Evolutionary conservation across 2,113 vertebrate genomes (phyloP).

Genomic region (Nannospalax galili): DNA sequence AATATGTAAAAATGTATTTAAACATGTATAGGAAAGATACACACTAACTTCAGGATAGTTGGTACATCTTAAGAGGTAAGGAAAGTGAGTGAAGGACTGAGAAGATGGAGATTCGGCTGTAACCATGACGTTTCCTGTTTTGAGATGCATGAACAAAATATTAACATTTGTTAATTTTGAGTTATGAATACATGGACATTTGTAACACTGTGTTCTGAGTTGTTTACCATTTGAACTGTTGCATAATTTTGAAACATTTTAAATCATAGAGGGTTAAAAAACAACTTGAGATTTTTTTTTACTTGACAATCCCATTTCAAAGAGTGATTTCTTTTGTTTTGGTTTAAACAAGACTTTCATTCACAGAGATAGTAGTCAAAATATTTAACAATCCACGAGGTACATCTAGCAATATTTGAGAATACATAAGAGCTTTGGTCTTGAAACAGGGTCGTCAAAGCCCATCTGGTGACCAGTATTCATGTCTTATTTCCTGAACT

Average conservation of each 20-base stretch:
- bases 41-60: neutral
- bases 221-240: constrained; percentile 39
- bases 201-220: constrained; percentile 11
- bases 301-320: constrained; percentile 22
- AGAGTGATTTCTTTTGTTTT: constrained; percentile 33
- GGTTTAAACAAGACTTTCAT: constrained; percentile 47
- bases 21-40: neutral
- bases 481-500: constrained; percentile 1
- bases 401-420: neutral
- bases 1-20: neutral
- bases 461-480: neutral
- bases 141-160: neutral
- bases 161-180: neutral
- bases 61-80: neutral
- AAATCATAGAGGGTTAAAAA: neutral
- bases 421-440: neutral
- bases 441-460: neutral
- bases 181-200: neutral
- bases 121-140: neutral
- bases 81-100: neutral
- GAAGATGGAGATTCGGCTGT: neutral
- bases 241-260: constrained; percentile 20
- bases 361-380: constrained; percentile 12
- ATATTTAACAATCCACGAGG: constrained; percentile 5
- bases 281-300: constrained; percentile 51